Percentiles rank a stretch among this genome's conserved stretches.
Evolutionary conservation across 2,888 invertebrate genomes (phyloP).

Genomic region (Clostera curtula): DNA sequence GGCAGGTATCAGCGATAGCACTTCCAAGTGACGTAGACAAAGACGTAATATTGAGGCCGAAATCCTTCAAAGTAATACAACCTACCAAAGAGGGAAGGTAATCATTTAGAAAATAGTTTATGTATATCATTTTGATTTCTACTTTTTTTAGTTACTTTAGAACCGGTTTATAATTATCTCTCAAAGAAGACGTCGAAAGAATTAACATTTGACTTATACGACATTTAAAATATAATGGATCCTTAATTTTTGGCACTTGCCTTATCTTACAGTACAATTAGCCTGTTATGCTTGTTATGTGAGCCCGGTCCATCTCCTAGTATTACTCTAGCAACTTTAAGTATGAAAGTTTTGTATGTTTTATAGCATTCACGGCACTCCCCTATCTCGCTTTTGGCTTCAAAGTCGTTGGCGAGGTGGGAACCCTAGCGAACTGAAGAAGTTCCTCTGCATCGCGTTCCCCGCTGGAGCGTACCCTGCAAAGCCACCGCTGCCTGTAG

Average conservation of each 20-base stretch:
- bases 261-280: too few relatives aligned
- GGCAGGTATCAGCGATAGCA: conserved; percentile 27
- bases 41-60: conserved; percentile 25
- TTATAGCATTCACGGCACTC: conserved; percentile 30
- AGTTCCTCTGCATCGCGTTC: conserved; percentile 39
- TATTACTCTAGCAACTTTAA: too few relatives aligned
- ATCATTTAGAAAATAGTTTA: conserved; percentile 5
- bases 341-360: neutral
- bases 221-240: too few relatives aligned
- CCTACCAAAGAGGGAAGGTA: conserved; percentile 34
- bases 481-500: conserved; percentile 34
- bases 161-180: too few relatives aligned
- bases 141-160: too few relatives aligned
- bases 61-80: conserved; percentile 32
- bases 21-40: conserved; percentile 25
- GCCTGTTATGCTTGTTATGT: too few relatives aligned
- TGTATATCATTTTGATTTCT: neutral
- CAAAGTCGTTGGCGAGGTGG: conserved; percentile 47
- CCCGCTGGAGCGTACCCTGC: conserved; percentile 7
- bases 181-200: too few relatives aligned
- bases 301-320: too few relatives aligned
- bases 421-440: conserved; percentile 29
- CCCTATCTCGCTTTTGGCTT: conserved; percentile 42
- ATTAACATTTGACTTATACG: too few relatives aligned
- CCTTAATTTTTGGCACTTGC: too few relatives aligned